Conservation (phyloP, 2,888 invertebrate genomes). For the Apamea crenata region DNA sequence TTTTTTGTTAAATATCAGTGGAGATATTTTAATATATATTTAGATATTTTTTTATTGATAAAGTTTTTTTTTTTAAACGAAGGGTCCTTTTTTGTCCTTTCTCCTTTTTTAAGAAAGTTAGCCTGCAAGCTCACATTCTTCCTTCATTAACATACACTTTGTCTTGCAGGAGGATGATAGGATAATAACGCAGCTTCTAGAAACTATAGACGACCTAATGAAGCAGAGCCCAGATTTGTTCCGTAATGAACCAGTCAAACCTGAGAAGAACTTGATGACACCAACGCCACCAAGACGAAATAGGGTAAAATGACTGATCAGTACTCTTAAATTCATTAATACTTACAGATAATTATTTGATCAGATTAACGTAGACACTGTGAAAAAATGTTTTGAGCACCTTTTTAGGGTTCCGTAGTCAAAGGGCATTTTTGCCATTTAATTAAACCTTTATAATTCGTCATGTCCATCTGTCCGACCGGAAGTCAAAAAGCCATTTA, state of each 20-base stretch:
- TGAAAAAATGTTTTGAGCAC: neutral
- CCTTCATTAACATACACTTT: neutral
- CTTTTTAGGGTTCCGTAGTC: neutral
- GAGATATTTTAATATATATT: neutral
- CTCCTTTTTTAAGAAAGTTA: too few relatives aligned
- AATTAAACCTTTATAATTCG: neutral
- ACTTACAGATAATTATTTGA: neutral
- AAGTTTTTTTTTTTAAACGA: too few relatives aligned
- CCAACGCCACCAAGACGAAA: constrained; percentile 93
- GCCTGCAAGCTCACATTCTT: neutral
- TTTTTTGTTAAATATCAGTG: neutral
- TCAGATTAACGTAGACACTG: neutral
- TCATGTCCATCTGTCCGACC: neutral
- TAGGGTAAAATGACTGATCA: constrained; percentile 82
- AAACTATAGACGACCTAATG: constrained; percentile 95
- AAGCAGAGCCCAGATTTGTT: constrained; percentile 93
- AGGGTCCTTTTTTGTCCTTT: too few relatives aligned
- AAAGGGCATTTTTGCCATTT: too few relatives aligned
- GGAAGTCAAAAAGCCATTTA: neutral
- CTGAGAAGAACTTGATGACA: constrained; percentile 89
- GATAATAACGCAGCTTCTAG: constrained; percentile 93
- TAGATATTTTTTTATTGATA: too few relatives aligned
- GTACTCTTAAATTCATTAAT: neutral
- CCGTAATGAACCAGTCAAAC: constrained; percentile 80
- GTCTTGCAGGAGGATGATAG: constrained; percentile 92